Base-by-base conservation (phyloP, 1,140 invertebrate species). In the Micrasema longulum region DNA sequence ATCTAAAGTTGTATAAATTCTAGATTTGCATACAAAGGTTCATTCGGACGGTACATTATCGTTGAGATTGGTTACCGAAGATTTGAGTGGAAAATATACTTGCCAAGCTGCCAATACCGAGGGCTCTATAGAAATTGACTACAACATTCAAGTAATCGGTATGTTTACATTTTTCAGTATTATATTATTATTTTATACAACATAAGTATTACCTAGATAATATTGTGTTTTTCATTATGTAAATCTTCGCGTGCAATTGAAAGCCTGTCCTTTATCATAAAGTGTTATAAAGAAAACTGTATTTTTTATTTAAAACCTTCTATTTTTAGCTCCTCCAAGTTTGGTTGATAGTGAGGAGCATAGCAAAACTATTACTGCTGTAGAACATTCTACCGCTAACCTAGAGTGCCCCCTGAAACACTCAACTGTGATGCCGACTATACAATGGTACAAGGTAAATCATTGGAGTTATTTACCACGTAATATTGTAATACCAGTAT, bases 371-470 rank as follows among this genome's bases (percentile, higher is more conserved):
- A 63, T 79, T 9, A 77, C 68, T 0, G 66, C 78, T 1, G 45
- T 81, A 7, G 83, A 84, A 73, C 80, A 82, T n/a, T 62, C 65
- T 1, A 62, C 66, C 12, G 77, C 73, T 0, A 69, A 69, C 18
- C 35, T 84, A 20, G 74, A 80, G 1, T 84, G 84, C 68, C 84
- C 84, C 1, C 45, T 82, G 7, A 73, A 66, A 5, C 55, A 75
- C 7, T 71, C 74, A 50, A 1, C 35, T 4, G 43, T 67, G 2
- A 11, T 69, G 20, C 69, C 69, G 20, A 71, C 63, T 12, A 76
- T 85, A 53, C 81, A 81, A 80, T 85, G 83, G 84, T 84, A 83
- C 75, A 83, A 84, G 82, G 84, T 85, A 80, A 60, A n/a, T n/a
- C n/a, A n/a, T n/a, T n/a, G n/a, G n/a, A n/a, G n/a, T n/a, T n/a